These are phyloP conservation scores for Bradypodion pumilum DNA, from an alignment of 2,797 vertebrate species.

Conservation along the genomic window DNA sequence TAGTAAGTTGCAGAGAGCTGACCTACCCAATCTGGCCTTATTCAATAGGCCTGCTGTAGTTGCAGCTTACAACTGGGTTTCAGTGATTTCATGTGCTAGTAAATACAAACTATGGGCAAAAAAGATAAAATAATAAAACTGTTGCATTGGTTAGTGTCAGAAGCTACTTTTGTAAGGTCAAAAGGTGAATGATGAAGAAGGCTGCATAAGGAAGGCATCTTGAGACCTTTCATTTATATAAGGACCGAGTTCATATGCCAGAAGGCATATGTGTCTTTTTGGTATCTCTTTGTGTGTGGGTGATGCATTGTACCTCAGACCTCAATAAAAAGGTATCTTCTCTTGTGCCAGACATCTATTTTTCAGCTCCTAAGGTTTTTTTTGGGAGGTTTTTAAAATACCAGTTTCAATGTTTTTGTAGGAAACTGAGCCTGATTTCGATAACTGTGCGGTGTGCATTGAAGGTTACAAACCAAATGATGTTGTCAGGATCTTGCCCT, in stretches of 20 bases:
- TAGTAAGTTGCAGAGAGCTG: neutral
- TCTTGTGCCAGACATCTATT: neutral
- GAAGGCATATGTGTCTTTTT: neutral
- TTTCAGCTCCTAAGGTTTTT: neutral
- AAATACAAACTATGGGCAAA: slow-evolving; percentile 4
- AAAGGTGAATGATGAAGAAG: neutral
- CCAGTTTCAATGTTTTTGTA: slow-evolving; percentile 60
- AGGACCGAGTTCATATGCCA: neutral
- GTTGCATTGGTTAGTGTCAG: slow-evolving; percentile 7
- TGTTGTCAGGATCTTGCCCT: slow-evolving; percentile 93
- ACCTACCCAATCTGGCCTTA: too few species aligned
- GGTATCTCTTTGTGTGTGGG: neutral
- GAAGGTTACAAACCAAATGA: slow-evolving; percentile 97
- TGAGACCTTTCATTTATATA: neutral
- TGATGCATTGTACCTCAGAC: neutral
- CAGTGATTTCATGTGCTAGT: neutral
- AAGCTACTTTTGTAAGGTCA: neutral
- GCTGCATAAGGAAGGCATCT: neutral
- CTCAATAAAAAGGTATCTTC: neutral
- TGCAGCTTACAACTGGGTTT: too few species aligned
- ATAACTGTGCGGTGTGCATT: slow-evolving; percentile 98
- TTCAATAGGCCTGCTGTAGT: too few species aligned
- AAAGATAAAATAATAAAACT: neutral
- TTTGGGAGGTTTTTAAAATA: neutral
- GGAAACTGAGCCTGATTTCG: slow-evolving; percentile 97